Evolutionary conservation across 2,113 vertebrate species (phyloP).

Genomic region (Corythaixoides concolor): DNA sequence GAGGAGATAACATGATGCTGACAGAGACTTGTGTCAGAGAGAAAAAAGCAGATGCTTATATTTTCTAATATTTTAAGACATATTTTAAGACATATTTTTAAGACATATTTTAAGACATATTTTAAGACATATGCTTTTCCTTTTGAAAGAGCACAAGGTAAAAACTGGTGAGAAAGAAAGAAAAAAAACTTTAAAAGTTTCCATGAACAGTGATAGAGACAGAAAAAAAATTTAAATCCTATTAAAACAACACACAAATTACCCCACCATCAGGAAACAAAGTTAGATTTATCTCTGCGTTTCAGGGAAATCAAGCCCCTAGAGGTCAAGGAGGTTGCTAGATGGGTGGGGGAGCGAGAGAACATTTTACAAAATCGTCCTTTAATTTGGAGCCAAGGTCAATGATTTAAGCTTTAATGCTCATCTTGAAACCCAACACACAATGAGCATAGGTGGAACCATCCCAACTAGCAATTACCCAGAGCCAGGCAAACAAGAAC

Average conservation of each 20-base stretch:
- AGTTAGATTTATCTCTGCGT: neutral
- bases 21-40: neutral
- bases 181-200: neutral
- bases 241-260: neutral
- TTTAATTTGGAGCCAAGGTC: slow-evolving; percentile 42
- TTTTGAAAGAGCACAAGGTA: neutral
- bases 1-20: neutral
- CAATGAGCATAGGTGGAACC: slow-evolving; percentile 37
- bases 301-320: slow-evolving; percentile 13
- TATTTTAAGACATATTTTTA: too few relatives aligned
- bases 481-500: slow-evolving; percentile 11
- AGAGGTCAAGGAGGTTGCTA: slow-evolving; percentile 30
- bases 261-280: neutral
- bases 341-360: neutral
- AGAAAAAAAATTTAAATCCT: neutral
- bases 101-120: too few relatives aligned
- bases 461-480: slow-evolving; percentile 51
- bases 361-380: neutral
- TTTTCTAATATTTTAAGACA: neutral
- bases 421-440: slow-evolving; percentile 33
- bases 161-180: neutral
- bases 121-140: neutral
- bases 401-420: slow-evolving; percentile 31
- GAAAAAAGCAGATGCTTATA: neutral
- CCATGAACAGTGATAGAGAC: neutral